Conservation (phyloP, 2,113 vertebrate genomes). For the Corythornis madagascariensis region DNA sequence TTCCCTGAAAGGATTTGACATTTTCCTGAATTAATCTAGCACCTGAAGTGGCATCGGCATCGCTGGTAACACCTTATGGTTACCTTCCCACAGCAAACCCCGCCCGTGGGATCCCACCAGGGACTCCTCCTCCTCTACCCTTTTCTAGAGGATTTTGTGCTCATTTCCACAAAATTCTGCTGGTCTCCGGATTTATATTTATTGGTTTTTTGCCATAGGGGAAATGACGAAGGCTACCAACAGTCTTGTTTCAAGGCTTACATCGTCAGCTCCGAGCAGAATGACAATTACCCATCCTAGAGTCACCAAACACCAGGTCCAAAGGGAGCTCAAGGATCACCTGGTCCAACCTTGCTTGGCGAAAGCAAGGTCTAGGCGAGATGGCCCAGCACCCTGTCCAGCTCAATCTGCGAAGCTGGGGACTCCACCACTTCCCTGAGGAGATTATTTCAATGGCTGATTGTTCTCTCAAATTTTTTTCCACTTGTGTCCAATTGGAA, state of each 20-base stretch:
- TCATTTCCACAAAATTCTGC: neutral
- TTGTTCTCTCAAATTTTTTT: neutral
- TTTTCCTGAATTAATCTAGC: conserved; percentile 65
- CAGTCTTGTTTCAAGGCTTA: neutral
- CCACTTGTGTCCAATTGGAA: neutral
- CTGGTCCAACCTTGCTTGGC: neutral
- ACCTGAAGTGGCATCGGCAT: conserved; percentile 43
- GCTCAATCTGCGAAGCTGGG: neutral
- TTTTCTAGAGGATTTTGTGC: neutral
- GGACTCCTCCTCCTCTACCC: neutral
- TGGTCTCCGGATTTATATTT: neutral
- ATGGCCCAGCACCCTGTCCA: neutral
- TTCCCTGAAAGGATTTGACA: conserved; percentile 57
- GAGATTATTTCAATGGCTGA: neutral
- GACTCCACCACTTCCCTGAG: neutral
- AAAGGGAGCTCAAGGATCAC: neutral
- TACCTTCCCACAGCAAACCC: neutral
- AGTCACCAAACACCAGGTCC: neutral
- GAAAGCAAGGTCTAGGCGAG: neutral
- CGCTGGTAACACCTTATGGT: conserved; percentile 42
- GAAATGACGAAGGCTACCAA: neutral
- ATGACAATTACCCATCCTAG: neutral
- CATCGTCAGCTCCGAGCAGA: neutral
- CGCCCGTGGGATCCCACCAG: neutral
- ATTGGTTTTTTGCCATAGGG: neutral